Base-by-base conservation (phyloP, 2,888 invertebrate genomes). In the Zelleria hepariella region DNA sequence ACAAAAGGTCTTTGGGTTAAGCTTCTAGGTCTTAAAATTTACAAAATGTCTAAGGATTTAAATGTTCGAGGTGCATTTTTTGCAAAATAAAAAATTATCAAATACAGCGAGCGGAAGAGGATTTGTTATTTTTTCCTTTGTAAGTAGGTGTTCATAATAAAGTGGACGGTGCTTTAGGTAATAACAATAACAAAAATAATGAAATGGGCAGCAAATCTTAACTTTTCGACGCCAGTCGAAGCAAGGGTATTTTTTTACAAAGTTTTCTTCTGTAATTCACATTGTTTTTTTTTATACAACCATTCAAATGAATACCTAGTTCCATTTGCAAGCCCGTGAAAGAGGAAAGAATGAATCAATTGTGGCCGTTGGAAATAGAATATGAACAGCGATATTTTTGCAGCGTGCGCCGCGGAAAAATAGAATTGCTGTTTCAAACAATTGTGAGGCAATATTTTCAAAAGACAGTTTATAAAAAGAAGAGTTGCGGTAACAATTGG, bases 331-430 rank as follows among this genome's bases (percentile, higher is more conserved):
- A 42, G 32, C 15, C n/a, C n/a, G n/a, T n/a, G 62, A 57, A 55
- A 55, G 51, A 52, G 59, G 52, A 21, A 23, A 52, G 15, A 52
- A 23, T 52, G 52, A 24, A 52, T 52, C 52, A 52, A 52, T 52
- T 23, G 52, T 24, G 52, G 52, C 52, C 15, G 21, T 52, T 42
- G 10, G 6, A 23, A 52, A 24, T 23, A 21, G 24, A 52, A 52
- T 23, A 23, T 23, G 8, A 52, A 21, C 18, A 21, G 10, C 15
- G 49, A 49, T 49, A 49, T 49, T 49, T 49, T 49, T 49, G 21
- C n/a, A 24, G 53, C n/a, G 15, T 21, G 26, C 53, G 26, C 53
- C 1, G 53, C 26, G 21, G 10, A 24, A 53, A 42, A 24, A 53
- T 10, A 26, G 24, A 49, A 18, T 21, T 49, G 49, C 49, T 49